These are phyloP conservation scores for Valencia hispanica DNA, from an alignment of 2,797 vertebrate genomes.

Conservation along the genomic window DNA sequence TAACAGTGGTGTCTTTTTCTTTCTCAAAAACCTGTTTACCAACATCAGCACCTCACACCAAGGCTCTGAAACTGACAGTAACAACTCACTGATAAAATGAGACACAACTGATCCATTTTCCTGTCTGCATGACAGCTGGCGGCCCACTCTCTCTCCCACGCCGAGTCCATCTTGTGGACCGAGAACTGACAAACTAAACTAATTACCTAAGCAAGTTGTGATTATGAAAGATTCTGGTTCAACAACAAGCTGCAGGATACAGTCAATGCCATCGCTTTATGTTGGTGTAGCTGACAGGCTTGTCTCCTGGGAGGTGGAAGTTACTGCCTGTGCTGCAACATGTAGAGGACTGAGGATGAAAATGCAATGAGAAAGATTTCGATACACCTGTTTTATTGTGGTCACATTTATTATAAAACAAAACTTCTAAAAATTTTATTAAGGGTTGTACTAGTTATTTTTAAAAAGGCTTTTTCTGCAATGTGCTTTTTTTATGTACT, in stretches of 20 bases:
- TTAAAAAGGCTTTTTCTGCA: background rate
- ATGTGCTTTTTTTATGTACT: background rate
- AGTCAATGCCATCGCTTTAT: slow-evolving; percentile 5
- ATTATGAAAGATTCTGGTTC: background rate
- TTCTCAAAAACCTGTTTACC: background rate
- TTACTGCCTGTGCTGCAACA: background rate
- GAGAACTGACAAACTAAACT: slow-evolving; percentile 13
- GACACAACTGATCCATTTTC: slow-evolving; percentile 1
- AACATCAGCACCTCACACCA: background rate
- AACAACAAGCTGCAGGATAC: background rate
- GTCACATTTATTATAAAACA: background rate
- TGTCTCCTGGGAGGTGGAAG: slow-evolving; percentile 5
- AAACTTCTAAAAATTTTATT: background rate
- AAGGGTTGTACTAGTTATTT: background rate
- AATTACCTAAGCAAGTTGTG: slow-evolving; percentile 11
- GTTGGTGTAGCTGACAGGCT: background rate
- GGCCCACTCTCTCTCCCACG: background rate
- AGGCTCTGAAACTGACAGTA: slow-evolving; percentile 10
- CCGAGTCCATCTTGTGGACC: background rate
- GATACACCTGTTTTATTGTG: background rate
- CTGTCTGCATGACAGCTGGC: slow-evolving; percentile 6
- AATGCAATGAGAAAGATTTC: background rate
- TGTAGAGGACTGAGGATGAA: background rate
- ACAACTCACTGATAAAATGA: slow-evolving; percentile 4
- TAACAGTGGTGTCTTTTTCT: background rate